Conservation (phyloP, 2,888 invertebrate species). For the Luperina testacea region DNA sequence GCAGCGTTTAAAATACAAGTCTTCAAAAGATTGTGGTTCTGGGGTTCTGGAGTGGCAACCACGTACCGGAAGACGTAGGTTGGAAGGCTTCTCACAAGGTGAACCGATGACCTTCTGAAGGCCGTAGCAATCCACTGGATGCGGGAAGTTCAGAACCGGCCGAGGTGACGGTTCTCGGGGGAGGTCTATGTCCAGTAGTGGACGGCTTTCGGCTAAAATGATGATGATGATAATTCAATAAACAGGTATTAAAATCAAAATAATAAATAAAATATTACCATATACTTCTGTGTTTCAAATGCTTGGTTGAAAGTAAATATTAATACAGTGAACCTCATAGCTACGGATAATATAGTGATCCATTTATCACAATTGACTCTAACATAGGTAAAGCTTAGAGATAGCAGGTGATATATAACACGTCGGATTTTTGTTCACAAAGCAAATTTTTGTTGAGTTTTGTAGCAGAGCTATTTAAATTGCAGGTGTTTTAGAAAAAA, state of each 20-base stretch:
- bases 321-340: conserved; percentile 17
- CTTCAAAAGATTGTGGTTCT: neutral
- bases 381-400: conserved; percentile 30
- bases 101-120: neutral
- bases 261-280: neutral
- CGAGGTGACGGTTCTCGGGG: neutral
- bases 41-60: neutral
- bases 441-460: too few species aligned
- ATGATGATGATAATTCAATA: neutral
- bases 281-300: neutral
- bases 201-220: neutral
- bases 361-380: conserved; percentile 50
- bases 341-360: conserved; percentile 23
- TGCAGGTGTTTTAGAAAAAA: conserved; percentile 23
- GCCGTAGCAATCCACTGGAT: neutral
- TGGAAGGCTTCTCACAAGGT: neutral
- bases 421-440: conserved; percentile 26
- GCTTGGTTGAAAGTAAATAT: conserved; percentile 1
- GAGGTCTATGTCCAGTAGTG: neutral
- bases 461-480: conserved; percentile 28
- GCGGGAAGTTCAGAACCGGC: neutral
- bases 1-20: neutral
- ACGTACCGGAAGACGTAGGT: neutral
- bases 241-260: neutral
- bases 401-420: conserved; percentile 52